Base-by-base conservation (phyloP, 2,113 vertebrate genomes). In the Ceyx cyanopectus region DNA sequence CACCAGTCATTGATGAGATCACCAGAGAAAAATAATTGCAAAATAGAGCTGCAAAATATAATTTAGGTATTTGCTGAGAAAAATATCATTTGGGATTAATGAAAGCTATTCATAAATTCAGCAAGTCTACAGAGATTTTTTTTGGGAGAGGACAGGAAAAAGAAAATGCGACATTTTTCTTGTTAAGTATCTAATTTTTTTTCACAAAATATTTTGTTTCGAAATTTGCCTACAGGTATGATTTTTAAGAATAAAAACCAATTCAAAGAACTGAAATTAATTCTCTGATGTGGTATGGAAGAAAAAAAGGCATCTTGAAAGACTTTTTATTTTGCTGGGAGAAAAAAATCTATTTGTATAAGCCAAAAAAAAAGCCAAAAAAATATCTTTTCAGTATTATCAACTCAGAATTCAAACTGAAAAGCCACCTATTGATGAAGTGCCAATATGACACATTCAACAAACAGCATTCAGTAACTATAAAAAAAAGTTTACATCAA, bases 61-160 rank as follows among this genome's bases (percentile, higher is more conserved):
- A 58, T 73, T 53, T 48, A 81, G 2, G 3, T 72, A 75, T 58
- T 93, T 69, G 3, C 8, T 10, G 5, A 21, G 26, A 54, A 68
- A 91, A 48, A 54, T 7, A 24, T 27, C 0, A 65, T 75, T 51
- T 80, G 32, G 5, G 3, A 5, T 62, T 83, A 67, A 62, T 51
- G 24, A 77, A 85, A 80, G 30, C 4, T 22, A 50, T 76, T 72
- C 4, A 45, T 27, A 85, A 77, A 73, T 45, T 46, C 63, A 62
- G 6, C 5, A 77, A 77, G 22, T 19, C 9, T 58, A 66, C 3
- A 58, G 34, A 81, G 22, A 22, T 29, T 13, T 69, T 46, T 24
- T 0, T 0, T 1, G 4, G 6, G 1, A 4, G 6, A 9, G 11
- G 11, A 63, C 7, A 63, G 6, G 9, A 14, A 66, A 84, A 72